Base-by-base conservation (phyloP, 2,888 invertebrate genomes). In the Leptinotarsa juncta region DNA sequence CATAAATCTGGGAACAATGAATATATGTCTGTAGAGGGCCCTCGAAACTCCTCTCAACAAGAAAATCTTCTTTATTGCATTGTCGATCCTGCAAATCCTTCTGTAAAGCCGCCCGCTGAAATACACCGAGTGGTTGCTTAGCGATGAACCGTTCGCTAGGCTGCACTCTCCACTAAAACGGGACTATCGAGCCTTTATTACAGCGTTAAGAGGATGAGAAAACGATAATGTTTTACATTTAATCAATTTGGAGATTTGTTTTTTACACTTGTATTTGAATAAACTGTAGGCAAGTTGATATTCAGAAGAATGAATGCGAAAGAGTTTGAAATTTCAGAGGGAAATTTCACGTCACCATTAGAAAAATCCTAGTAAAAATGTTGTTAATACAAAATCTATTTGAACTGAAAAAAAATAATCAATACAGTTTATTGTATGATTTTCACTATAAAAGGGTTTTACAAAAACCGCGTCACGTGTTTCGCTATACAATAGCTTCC, bases 1-100 rank as follows among this genome's bases (percentile, higher is more conserved):
- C 84, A 85, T 86, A 85, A 85, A 86, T 86, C 86, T 84, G 83
- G 81, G 84, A 84, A 84, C 86, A 85, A 83, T 84, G 81, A 84
- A 81, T 85, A 84, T 85, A 86, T 86, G 86, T 86, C 84, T 85
- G 85, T 85, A 83, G 81, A 85, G 85, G 81, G 83, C 84, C 83
- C 86, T 87, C 80, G 83, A 86, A 84, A 82, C 84, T 83, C 82
- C 87, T 86, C 87, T 88, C 88, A 86, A 88, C 88, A 88, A 88
- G 88, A 88, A 88, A 88, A 88, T 88, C 88, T 88, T 86, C 84
- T 84, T 84, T 84, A 84, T 84, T 84, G 83, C 84, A 79, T 81
- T 82, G 83, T 81, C 82, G 83, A 84, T 83, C 80, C 82, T 76
- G 81, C 81, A 84, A 84, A 84, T 83, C 83, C 73, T 51, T 3